These are phyloP conservation scores for Epizoanthus ramosus DNA, from an alignment of 92 coral and sea anemone genomes.

Conservation along the genomic window DNA sequence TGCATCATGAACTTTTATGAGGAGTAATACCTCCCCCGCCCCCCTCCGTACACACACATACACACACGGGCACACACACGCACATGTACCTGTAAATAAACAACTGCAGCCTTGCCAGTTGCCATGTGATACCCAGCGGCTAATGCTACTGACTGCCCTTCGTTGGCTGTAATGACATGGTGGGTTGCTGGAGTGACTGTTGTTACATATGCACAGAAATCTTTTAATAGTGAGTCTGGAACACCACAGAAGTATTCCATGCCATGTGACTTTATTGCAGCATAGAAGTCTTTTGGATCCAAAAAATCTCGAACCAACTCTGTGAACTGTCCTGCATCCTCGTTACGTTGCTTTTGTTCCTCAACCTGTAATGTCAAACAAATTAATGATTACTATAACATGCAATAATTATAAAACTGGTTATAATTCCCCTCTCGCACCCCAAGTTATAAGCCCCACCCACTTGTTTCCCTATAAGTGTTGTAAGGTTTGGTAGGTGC, in stretches of 20 bases:
- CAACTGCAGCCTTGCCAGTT: slow-evolving; percentile 92
- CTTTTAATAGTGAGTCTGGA: slow-evolving; percentile 95
- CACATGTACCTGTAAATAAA: slow-evolving; percentile 84
- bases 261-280: slow-evolving; percentile 81
- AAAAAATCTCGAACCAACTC: slow-evolving; percentile 97
- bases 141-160: slow-evolving; percentile 91
- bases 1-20: too few species aligned
- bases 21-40: too few species aligned
- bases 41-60: too few species aligned
- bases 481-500: too few species aligned
- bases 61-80: too few species aligned
- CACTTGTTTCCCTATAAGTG: not conserved
- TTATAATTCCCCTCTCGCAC: too few species aligned
- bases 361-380: slow-evolving; percentile 59
- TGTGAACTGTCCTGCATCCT: slow-evolving; percentile 93
- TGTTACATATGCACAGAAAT: slow-evolving; percentile 98
- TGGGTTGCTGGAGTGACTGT: slow-evolving; percentile 71
- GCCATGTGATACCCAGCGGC: slow-evolving; percentile 99
- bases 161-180: slow-evolving; percentile 92
- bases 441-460: not conserved
- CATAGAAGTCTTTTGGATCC: slow-evolving; percentile 93
- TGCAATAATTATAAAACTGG: too few species aligned
- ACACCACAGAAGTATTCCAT: slow-evolving; percentile 99
- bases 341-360: slow-evolving; percentile 89
- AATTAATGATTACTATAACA: not conserved